phyloP scores from a whole-genome alignment of 2,888 invertebrate species.

The Azorinus chamasolen region DNA sequence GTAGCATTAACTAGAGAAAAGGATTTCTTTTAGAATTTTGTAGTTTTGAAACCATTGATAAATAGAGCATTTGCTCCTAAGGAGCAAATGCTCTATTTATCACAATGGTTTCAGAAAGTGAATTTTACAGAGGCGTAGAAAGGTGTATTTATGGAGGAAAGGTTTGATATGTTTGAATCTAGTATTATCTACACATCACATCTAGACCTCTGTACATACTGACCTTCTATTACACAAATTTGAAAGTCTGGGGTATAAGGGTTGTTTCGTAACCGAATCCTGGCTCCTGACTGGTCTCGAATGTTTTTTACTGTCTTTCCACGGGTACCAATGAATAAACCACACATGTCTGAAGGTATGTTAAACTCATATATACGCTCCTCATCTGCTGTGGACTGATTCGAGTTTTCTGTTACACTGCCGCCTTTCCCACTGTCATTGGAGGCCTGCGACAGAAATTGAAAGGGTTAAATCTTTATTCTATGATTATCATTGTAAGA shows the following conservation, averaged over 20 bases:
- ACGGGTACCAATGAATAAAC: slow-evolving; percentile 94
- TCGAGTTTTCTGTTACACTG: slow-evolving; percentile 85
- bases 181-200: too few relatives aligned
- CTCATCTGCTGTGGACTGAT: slow-evolving; percentile 87
- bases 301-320: slow-evolving; percentile 93
- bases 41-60: too few relatives aligned
- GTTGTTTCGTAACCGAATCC: slow-evolving; percentile 93
- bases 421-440: slow-evolving; percentile 94
- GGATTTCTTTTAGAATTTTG: too few relatives aligned
- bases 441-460: slow-evolving; percentile 88
- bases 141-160: too few relatives aligned
- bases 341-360: slow-evolving; percentile 90
- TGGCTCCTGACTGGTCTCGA: slow-evolving; percentile 92
- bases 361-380: slow-evolving; percentile 84
- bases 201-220: slow-evolving; percentile 27
- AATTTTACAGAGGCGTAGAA: too few relatives aligned
- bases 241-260: slow-evolving; percentile 91
- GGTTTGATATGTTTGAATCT: too few relatives aligned
- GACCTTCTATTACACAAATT: slow-evolving; percentile 94
- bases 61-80: too few relatives aligned
- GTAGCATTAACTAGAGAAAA: too few relatives aligned
- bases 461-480: neutral
- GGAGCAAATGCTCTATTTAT: too few relatives aligned
- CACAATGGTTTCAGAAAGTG: too few relatives aligned
- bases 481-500: neutral